Percentiles rank a stretch among this genome's conserved stretches.
Evolutionary conservation across 2,888 invertebrate species (phyloP).

Genomic region (Pollenia labialis): DNA sequence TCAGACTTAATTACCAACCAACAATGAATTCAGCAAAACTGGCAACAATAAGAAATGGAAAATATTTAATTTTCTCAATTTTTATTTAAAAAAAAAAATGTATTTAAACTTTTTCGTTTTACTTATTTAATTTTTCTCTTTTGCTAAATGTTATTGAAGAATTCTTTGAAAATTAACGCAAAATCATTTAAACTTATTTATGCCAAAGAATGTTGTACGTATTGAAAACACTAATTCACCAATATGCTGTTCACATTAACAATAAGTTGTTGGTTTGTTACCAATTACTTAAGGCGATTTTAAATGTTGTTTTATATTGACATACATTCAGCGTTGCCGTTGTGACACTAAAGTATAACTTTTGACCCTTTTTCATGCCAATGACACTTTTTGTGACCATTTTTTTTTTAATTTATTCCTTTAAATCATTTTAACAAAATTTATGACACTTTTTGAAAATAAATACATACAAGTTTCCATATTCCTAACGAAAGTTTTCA

Average conservation of each 20-base stretch:
- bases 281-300: constrained; percentile 51
- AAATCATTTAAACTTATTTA: constrained; percentile 31
- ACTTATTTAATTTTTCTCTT: background rate
- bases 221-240: background rate
- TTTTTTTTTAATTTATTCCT: too few relatives aligned
- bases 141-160: constrained; percentile 29
- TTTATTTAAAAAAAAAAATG: constrained; percentile 23
- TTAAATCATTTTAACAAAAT: too few relatives aligned
- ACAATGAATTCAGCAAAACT: constrained; percentile 41
- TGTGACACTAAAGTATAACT: too few relatives aligned
- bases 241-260: constrained; percentile 9
- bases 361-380: too few relatives aligned
- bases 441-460: too few relatives aligned
- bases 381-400: too few relatives aligned
- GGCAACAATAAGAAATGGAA: constrained; percentile 13
- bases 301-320: constrained; percentile 9
- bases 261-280: constrained; percentile 22
- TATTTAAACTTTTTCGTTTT: background rate
- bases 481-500: too few relatives aligned
- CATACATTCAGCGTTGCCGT: constrained; percentile 5
- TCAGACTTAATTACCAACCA: constrained; percentile 81
- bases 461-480: too few relatives aligned
- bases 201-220: constrained; percentile 23
- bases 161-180: constrained; percentile 18
- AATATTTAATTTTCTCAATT: constrained; percentile 27